phyloP scores from a whole-genome alignment of 2,113 vertebrate genomes.

The Rafetus swinhoei region DNA sequence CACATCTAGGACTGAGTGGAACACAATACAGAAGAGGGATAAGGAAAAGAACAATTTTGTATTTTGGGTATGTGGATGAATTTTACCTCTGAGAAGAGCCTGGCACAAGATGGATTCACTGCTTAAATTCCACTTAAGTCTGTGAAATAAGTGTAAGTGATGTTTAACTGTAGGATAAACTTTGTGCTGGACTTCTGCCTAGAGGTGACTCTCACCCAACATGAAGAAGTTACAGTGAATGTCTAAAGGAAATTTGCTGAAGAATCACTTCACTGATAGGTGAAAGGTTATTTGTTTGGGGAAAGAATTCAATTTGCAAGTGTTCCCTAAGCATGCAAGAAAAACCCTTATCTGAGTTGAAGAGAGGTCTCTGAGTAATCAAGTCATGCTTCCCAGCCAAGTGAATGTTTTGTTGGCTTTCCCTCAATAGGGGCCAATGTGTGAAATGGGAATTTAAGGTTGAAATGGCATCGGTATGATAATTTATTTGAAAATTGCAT shows the following conservation, averaged over 20 bases:
- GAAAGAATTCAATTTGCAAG: conserved; percentile 34
- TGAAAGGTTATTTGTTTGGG: conserved; percentile 48
- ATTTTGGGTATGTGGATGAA: background rate
- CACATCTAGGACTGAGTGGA: background rate
- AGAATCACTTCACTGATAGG: background rate
- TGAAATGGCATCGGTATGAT: conserved; percentile 67
- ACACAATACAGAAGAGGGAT: background rate
- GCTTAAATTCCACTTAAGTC: background rate
- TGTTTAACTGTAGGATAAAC: background rate
- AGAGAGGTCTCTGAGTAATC: conserved; percentile 26
- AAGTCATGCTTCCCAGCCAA: conserved; percentile 13
- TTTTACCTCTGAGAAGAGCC: background rate
- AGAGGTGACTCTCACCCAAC: background rate
- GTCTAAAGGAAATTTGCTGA: conserved; percentile 1
- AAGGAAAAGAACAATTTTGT: background rate
- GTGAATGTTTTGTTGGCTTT: conserved; percentile 41
- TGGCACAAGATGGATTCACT: conserved; percentile 12
- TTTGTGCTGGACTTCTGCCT: background rate
- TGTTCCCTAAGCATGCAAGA: background rate
- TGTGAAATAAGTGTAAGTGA: conserved; percentile 17
- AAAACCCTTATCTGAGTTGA: background rate
- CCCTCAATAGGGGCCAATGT: conserved; percentile 14
- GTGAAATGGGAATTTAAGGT: conserved; percentile 62
- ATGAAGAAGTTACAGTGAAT: background rate
- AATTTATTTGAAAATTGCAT: conserved; percentile 66